phyloP scores from a whole-genome alignment of 1,140 invertebrate genomes.

The Pseudomyrmex concolor region DNA sequence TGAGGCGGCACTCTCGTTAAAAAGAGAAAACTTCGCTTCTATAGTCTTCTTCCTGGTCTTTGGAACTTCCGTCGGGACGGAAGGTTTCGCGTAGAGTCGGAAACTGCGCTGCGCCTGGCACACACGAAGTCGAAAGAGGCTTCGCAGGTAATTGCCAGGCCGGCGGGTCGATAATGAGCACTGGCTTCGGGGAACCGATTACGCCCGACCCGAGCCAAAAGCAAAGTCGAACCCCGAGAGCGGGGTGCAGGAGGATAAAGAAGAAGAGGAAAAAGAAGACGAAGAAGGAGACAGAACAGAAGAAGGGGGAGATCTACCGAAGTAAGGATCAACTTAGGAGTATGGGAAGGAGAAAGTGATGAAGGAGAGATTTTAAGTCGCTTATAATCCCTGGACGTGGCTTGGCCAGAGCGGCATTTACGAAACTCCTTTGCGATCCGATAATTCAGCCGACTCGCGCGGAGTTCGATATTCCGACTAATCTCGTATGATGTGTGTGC shows the following conservation, averaged over 20 bases:
- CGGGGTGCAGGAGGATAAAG: constrained; percentile 55
- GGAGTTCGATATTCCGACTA: constrained; percentile 53
- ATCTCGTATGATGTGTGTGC: constrained; percentile 52
- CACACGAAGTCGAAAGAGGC: constrained; percentile 79
- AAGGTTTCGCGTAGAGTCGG: constrained; percentile 73
- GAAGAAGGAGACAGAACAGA: constrained; percentile 37
- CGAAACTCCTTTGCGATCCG: constrained; percentile 35
- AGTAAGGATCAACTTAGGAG: constrained; percentile 48
- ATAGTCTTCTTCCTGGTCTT: constrained; percentile 41
- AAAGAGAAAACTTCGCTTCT: constrained; percentile 9
- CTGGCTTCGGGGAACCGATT: constrained; percentile 85
- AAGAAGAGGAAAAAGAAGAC: constrained; percentile 56
- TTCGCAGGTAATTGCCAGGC: constrained; percentile 85
- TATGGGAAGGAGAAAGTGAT: constrained; percentile 45
- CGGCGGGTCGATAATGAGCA: constrained; percentile 86
- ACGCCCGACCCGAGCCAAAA: constrained; percentile 84
- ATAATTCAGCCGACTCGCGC: constrained; percentile 42
- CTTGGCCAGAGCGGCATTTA: constrained; percentile 46
- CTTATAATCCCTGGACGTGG: constrained; percentile 49
- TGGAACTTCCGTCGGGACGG: constrained; percentile 59
- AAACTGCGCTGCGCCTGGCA: constrained; percentile 75
- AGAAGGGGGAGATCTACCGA: constrained; percentile 43
- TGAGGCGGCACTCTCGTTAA: background rate
- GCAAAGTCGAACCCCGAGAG: constrained; percentile 76
- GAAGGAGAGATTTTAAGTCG: constrained; percentile 55